phyloP scores from a whole-genome alignment of 2,797 vertebrate genomes.

The Cephalopachus bancanus region DNA sequence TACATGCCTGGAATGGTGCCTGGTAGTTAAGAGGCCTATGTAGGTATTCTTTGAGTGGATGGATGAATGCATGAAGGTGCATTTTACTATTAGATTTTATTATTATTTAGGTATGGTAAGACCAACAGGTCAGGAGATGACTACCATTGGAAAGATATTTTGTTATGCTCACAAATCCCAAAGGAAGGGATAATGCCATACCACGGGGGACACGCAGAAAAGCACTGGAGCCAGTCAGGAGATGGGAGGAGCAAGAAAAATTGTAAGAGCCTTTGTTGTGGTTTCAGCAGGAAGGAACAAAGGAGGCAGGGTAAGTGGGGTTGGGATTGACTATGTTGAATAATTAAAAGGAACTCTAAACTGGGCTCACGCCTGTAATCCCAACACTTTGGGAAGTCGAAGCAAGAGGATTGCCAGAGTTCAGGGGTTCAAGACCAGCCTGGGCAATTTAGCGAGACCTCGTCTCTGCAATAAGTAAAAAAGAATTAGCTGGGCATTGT shows the following conservation, averaged over 20 bases:
- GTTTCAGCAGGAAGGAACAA: neutral
- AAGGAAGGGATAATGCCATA: neutral
- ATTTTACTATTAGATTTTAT: neutral
- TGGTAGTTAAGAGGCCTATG: neutral
- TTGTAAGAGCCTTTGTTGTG: neutral
- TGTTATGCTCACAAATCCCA: neutral
- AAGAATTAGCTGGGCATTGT: too few species aligned
- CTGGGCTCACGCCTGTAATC: too few species aligned
- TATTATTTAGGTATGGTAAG: neutral
- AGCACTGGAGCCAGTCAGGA: neutral
- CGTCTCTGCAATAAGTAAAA: too few species aligned
- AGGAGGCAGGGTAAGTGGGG: neutral
- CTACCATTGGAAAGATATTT: neutral
- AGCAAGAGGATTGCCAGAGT: too few species aligned
- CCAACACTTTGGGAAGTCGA: too few species aligned
- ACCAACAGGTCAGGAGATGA: neutral
- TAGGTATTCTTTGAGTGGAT: neutral
- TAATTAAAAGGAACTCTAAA: too few species aligned
- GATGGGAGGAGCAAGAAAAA: neutral
- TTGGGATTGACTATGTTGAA: neutral
- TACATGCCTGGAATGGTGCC: neutral
- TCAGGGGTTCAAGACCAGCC: too few species aligned
- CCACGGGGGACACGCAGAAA: rapidly evolving
- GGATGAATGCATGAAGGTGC: neutral
- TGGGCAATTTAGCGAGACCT: too few species aligned